Evolutionary conservation across 2,888 invertebrate species (phyloP).

Genomic region (Pollenia labialis): DNA sequence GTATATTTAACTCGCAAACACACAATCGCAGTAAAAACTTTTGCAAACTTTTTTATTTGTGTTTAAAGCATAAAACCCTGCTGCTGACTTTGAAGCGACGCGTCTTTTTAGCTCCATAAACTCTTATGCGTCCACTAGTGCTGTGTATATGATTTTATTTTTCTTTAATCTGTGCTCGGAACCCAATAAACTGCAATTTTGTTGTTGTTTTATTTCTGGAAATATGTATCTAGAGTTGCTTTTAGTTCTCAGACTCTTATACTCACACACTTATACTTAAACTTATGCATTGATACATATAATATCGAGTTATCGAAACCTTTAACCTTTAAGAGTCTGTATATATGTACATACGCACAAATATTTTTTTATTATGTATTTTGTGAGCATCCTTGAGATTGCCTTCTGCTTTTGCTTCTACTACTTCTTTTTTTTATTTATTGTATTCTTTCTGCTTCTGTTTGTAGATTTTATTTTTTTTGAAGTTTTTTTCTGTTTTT

Average conservation of each 20-base stretch:
- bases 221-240: not conserved
- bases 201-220: not conserved
- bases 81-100: too few relatives aligned
- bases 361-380: not conserved
- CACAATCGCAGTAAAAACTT: too few relatives aligned
- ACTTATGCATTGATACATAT: not conserved
- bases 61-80: too few relatives aligned
- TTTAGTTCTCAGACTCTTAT: constrained; percentile 6
- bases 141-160: too few relatives aligned
- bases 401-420: constrained; percentile 1
- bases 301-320: constrained; percentile 38
- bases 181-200: too few relatives aligned
- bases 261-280: not conserved
- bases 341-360: too few relatives aligned
- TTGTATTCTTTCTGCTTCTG: not conserved
- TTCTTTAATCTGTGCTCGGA: too few relatives aligned
- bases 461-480: not conserved
- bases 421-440: not conserved
- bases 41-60: too few relatives aligned
- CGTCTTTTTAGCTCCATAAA: too few relatives aligned
- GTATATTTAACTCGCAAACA: not conserved
- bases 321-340: constrained; percentile 55
- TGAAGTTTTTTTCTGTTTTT: constrained; percentile 1
- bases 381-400: constrained; percentile 43
- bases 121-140: too few relatives aligned